Conservation (phyloP, 2,888 invertebrate genomes). For the Chelonus formosanus region DNA sequence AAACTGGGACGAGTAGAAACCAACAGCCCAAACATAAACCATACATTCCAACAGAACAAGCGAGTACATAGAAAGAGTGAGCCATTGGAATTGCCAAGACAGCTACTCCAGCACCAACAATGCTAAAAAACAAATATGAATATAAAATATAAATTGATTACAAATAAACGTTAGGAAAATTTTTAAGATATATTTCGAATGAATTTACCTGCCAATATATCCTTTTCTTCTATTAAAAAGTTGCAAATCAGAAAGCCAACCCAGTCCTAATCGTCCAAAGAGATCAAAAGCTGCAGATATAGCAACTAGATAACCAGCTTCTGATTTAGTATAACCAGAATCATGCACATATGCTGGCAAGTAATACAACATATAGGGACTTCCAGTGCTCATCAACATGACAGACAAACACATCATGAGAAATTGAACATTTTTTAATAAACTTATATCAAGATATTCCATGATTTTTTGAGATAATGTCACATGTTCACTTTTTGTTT, state of each 20-base stretch:
- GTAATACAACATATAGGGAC: constrained; percentile 79
- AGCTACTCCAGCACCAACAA: constrained; percentile 75
- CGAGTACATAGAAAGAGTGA: constrained; percentile 73
- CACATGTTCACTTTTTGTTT: background rate
- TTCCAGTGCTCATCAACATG: constrained; percentile 79
- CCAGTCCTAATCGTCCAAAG: constrained; percentile 76
- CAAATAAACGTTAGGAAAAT: background rate
- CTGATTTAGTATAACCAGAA: constrained; percentile 71
- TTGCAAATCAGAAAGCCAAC: constrained; percentile 78
- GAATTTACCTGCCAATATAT: constrained; percentile 73
- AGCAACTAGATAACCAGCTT: constrained; percentile 76
- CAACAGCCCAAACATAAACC: constrained; percentile 80
- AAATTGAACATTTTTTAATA: constrained; percentile 75
- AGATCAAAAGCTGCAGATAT: constrained; percentile 79
- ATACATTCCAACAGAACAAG: constrained; percentile 74
- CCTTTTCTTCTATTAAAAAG: constrained; percentile 77
- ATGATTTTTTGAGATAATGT: constrained; percentile 59
- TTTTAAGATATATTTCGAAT: constrained; percentile 1
- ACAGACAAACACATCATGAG: constrained; percentile 78
- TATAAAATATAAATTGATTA: background rate
- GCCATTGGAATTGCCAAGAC: constrained; percentile 75
- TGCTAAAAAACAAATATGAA: constrained; percentile 65
- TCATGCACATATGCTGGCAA: constrained; percentile 78
- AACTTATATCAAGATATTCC: constrained; percentile 74
- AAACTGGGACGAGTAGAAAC: constrained; percentile 79